A percentile compares a stretch with the other conserved stretches of the same genome.
phyloP scores from a whole-genome alignment of 2,797 vertebrate genomes.

The Antennarius maculatus region DNA sequence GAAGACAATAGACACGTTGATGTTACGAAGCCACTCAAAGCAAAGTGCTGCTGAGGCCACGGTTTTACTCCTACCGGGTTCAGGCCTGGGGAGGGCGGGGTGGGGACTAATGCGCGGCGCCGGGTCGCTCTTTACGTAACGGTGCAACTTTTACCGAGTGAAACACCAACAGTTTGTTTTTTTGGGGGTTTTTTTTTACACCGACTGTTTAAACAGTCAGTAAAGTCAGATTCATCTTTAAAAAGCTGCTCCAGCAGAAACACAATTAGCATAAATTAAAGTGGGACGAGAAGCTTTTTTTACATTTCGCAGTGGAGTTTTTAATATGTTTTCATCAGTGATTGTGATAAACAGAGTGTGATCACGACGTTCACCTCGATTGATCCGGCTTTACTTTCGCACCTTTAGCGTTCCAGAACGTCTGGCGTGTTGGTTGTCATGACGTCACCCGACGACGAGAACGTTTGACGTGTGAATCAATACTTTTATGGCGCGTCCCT shows the following conservation, averaged over 20 bases:
- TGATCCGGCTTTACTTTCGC: too few relatives aligned
- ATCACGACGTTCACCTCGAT: constrained; percentile 19
- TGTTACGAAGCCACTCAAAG: constrained; percentile 65
- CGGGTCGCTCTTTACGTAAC: constrained; percentile 61
- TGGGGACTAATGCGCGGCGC: constrained; percentile 63
- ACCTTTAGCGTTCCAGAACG: too few relatives aligned
- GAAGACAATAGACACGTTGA: constrained; percentile 68
- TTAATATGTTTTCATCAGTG: neutral
- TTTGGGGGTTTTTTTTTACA: constrained; percentile 17
- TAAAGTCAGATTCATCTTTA: constrained; percentile 2
- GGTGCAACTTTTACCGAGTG: constrained; percentile 44
- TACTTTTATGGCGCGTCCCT: too few relatives aligned
- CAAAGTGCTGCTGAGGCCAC: constrained; percentile 70
- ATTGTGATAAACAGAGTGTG: constrained; percentile 5
- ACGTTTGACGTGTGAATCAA: too few relatives aligned
- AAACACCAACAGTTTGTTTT: constrained; percentile 35
- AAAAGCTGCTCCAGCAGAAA: constrained; percentile 16
- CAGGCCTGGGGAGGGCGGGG: constrained; percentile 51
- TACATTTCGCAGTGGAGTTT: neutral
- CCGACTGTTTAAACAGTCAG: too few relatives aligned
- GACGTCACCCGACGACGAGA: too few relatives aligned
- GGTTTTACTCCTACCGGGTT: constrained; percentile 73
- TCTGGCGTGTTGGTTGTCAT: too few relatives aligned
- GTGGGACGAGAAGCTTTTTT: neutral
- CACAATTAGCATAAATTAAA: neutral